Conservation (phyloP, 2,888 invertebrate genomes). For the Eucera pruinosa region DNA sequence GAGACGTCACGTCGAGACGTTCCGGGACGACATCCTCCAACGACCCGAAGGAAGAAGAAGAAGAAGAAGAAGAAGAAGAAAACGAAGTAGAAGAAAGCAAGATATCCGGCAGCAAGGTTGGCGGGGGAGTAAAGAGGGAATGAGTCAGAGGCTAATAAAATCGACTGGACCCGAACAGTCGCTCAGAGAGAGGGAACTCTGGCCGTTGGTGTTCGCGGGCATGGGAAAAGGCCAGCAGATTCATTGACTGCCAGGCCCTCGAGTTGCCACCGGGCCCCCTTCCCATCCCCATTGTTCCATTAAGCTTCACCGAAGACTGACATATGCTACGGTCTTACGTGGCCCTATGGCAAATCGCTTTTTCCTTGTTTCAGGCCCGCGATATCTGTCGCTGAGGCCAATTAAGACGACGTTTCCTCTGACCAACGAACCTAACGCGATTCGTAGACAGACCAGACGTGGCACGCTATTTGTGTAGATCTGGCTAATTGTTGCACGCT, state of each 20-base stretch:
- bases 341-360: conserved; percentile 52
- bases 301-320: conserved; percentile 62
- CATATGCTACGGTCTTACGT: conserved; percentile 62
- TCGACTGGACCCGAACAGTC: conserved; percentile 66
- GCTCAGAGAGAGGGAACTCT: conserved; percentile 57
- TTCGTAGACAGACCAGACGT: conserved; percentile 27
- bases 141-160: conserved; percentile 74
- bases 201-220: conserved; percentile 68
- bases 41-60: not conserved
- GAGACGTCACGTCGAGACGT: conserved; percentile 26
- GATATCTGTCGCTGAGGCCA: conserved; percentile 39
- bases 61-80: not conserved
- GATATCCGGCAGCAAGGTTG: conserved; percentile 28
- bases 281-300: conserved; percentile 68
- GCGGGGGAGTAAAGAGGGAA: conserved; percentile 58
- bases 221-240: conserved; percentile 81
- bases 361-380: conserved; percentile 41
- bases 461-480: conserved; percentile 25
- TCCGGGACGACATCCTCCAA: conserved; percentile 36
- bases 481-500: conserved; percentile 33
- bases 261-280: conserved; percentile 62
- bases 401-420: conserved; percentile 49
- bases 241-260: conserved; percentile 79
- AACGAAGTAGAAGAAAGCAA: conserved; percentile 16
- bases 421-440: conserved; percentile 4